phyloP scores from a whole-genome alignment of 2,888 invertebrate genomes.

The Nemurella pictetii region DNA sequence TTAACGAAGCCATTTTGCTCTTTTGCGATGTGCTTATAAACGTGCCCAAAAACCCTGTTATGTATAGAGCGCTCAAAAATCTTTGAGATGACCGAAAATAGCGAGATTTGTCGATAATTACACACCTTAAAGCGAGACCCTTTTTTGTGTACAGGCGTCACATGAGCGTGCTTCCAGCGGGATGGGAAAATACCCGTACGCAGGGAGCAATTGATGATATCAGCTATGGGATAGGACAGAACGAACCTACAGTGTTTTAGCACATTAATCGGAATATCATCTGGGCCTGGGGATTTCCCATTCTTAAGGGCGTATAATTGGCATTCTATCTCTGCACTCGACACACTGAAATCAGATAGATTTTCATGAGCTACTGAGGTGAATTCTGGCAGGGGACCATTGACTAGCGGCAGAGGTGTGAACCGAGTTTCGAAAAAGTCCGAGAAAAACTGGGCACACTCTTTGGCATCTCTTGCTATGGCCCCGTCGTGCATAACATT shows the following conservation, averaged over 20 bases:
- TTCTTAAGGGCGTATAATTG: not conserved
- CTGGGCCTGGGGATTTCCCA: slow-evolving; percentile 12
- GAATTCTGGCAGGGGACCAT: not conserved
- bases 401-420: not conserved
- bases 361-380: not conserved
- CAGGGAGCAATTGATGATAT: not conserved
- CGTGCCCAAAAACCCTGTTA: not conserved
- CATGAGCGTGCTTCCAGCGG: slow-evolving; percentile 1
- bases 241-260: not conserved
- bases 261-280: not conserved
- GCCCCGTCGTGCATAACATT: not conserved
- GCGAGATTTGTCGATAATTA: slow-evolving; percentile 10
- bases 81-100: not conserved
- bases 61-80: not conserved
- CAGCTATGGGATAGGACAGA: not conserved
- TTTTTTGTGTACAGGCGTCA: slow-evolving; percentile 14
- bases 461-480: not conserved
- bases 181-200: not conserved
- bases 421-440: not conserved
- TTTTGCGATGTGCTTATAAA: not conserved
- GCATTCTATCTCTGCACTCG: not conserved
- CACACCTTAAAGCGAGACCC: not conserved
- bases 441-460: slow-evolving; percentile 3
- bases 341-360: not conserved
- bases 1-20: slow-evolving; percentile 4